Evolutionary conservation across 1,140 invertebrate species (phyloP), one percentile per base, ranked within the genome.

Genomic region (Lasioglossum baleicum): DNA sequence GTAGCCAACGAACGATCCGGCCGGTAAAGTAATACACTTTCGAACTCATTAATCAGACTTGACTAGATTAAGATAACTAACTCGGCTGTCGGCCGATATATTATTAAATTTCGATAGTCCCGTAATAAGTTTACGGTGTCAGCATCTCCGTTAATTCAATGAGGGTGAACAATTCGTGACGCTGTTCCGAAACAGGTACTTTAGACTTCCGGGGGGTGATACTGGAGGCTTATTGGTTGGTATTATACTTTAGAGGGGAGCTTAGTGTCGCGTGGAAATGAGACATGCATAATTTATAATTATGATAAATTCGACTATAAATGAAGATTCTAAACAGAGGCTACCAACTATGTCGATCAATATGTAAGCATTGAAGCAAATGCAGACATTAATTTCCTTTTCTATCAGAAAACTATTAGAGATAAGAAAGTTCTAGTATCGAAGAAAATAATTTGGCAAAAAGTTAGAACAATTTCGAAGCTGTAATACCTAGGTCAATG

Each of bases 41-140:
- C 60, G 35, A 64, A 72, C 22, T 26, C 17, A 78, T 73, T 73
- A 78, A 78, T 78, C 40, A 78, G 40, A 35, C 48, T 56, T 44
- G 35, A 35, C 64, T 72, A 72, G 61, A 65, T 31, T 17, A 4
- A 65, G 48, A 51, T 78, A 73, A 77, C 31, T 51, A 71, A 65
- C 40, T 78, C 65, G 7, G 69, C 72, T 65, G 48, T 65, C 61
- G 26, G 22, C 22, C 40, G 60, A 48, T 65, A n/a, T 44, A 22
- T 78, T 42, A 73, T 78, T 72, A 78, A 58, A 44, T 56, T 20
- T 6, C 58, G 53, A 78, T 65, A 48, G 71, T 17, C 31, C 22
- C 10, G 10, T 65, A 73, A 78, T 73, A 22, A 48, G 17, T 73
- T 22, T 31, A 42, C 35, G 42, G 10, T 35, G 31, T 44, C 60